Evolutionary conservation across 2,888 invertebrate species (phyloP), one percentile per base, ranked within the genome.

Genomic region (Orthonevra nobilis): DNA sequence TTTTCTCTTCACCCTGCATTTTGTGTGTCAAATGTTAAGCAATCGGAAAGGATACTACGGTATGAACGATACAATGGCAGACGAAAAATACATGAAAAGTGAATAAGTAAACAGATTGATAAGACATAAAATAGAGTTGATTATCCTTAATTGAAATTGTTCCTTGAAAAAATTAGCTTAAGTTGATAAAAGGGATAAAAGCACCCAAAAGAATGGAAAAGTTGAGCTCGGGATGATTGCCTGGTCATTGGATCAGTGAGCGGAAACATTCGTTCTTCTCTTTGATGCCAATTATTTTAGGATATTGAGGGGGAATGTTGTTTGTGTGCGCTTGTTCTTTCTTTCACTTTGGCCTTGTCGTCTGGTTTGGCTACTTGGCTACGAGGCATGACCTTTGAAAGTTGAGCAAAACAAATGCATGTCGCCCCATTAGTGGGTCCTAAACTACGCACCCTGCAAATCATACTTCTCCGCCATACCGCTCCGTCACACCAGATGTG

Each of bases 101-200:
- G 42, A 15, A 42, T 34, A 60, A 40, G 14, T 42, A 52, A 28
- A 42, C 46, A 44, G 15, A 40, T 50, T 36, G 42, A 72, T 44
- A 48, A 23, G 20, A 72, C n/a, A 60, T 42, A 48, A 63, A 77
- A 60, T 66, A 30, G 50, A 52, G 72, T 77, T 72, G 54, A 77
- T 77, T 64, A 77, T 72, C 56, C 52, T 34, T 72, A 77, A 77
- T 77, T 72, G 77, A 66, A 64, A 64, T 72, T 72, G 60, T 38
- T 64, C 60, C 64, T 64, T 72, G 70, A 30, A 44, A 58, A 14
- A 63, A 50, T 60, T 73, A 60, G 73, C 66, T 73, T 44, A 36
- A 44, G 58, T 50, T 56, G 34, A 50, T 44, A 44, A 70, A 70
- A 40, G 23, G 23, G 56, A 46, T 48, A 28, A 19, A 32, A 19